Evolutionary conservation across 2,113 vertebrate genomes (phyloP), one percentile per base, ranked within the genome.

Genomic region (Oreamnos americanus): DNA sequence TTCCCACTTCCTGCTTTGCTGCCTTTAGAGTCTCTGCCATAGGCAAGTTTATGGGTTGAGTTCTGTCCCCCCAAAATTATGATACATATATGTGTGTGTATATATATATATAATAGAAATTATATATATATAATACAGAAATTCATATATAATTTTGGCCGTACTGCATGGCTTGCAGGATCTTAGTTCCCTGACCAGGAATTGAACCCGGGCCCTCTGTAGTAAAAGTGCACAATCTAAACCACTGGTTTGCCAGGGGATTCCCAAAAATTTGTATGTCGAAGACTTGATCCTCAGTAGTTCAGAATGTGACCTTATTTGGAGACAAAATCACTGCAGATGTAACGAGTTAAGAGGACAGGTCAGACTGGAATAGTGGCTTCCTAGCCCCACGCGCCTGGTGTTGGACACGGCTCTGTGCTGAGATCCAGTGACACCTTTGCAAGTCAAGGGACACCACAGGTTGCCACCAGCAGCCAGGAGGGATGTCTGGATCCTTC

Each of bases 301-400:
- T 49, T 49, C 51, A 33, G 39, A 49, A 25, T 5, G 51, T 49
- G 95, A 51, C 51, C 43, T 71, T 76, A 6, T 51, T n/a, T 89
- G 53, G 91, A 53, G 58, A 53, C 17, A 26, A 47, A 6, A 11
- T 62, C 55, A 17, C 28, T 14, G 45, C 15, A 23, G n/a, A 36
- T 36, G 49, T 79, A 2, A 4, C 13, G 7, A 28, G 62, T 76
- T 79, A 49, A 33, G 64, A 55, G 3, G 79, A 64, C 12, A 26
- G 16, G 8, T 28, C 33, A 28, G 1, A 17, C 23, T 60, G n/a
- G 53, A 30, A n/a, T 21, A 1, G 30, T 2, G 9, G 9, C 9
- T 26, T 39, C 36, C 28, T 49, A 14, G 60, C 2, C n/a, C n/a
- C 19, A 0, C 2, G 2, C 0, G 30, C 39, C 78, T 6, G 3